Evolutionary conservation across 2,113 vertebrate species (phyloP).

Genomic region (Neoarius graeffei): DNA sequence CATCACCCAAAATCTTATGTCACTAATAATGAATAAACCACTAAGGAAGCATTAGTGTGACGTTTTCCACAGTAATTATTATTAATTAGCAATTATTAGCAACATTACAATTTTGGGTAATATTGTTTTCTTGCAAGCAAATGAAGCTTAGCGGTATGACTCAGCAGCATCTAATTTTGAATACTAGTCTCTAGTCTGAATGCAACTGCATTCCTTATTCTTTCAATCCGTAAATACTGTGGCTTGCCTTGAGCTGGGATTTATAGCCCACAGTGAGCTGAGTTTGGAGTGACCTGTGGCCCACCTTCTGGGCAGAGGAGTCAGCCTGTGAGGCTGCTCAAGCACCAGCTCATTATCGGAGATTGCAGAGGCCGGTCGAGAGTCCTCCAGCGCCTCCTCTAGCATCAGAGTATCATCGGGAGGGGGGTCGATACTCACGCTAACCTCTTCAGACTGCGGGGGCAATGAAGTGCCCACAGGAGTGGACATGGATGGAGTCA

Average conservation of each 20-base stretch:
- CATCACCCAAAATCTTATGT: conserved; percentile 15
- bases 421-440: conserved; percentile 36
- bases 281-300: conserved; percentile 50
- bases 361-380: conserved; percentile 25
- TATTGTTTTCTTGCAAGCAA: conserved; percentile 15
- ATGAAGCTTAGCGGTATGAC: neutral
- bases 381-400: conserved; percentile 47
- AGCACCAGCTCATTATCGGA: conserved; percentile 41
- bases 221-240: conserved; percentile 5
- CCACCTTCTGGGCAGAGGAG: conserved; percentile 50
- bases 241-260: conserved; percentile 48
- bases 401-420: conserved; percentile 31
- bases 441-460: conserved; percentile 40
- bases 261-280: conserved; percentile 47
- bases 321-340: conserved; percentile 49
- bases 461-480: conserved; percentile 44
- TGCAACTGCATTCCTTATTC: neutral
- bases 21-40: conserved; percentile 2
- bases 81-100: neutral
- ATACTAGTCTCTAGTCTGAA: conserved; percentile 18
- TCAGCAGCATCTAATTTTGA: conserved; percentile 14
- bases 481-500: conserved; percentile 30
- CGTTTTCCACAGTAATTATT: neutral
- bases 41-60: neutral
- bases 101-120: neutral